These are phyloP conservation scores for Darevskia nairensis DNA, from an alignment of 2,797 vertebrate species.

Conservation along the genomic window DNA sequence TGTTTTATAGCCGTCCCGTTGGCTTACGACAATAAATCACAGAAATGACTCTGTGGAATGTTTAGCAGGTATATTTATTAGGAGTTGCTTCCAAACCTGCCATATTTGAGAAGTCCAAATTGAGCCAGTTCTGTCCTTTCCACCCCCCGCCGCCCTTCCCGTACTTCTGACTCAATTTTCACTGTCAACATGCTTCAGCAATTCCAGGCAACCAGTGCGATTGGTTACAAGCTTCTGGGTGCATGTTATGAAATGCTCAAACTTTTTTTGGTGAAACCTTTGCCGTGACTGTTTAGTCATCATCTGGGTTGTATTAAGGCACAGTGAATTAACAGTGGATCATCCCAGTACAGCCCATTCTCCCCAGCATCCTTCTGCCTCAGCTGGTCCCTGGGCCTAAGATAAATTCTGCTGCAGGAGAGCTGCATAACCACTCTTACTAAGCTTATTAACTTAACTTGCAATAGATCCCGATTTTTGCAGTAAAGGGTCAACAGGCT, in stretches of 20 bases:
- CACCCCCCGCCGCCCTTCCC: background rate
- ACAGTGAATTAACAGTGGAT: background rate
- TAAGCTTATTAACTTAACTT: background rate
- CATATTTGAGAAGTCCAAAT: slow-evolving; percentile 17
- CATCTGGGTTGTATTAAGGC: background rate
- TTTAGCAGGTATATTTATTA: slow-evolving; percentile 40
- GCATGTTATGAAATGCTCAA: background rate
- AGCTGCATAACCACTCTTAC: background rate
- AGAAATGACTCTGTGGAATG: slow-evolving; percentile 23
- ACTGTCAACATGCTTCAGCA: background rate
- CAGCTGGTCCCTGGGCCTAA: background rate
- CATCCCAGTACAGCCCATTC: background rate
- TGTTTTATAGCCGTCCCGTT: slow-evolving; percentile 48
- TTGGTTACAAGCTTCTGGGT: background rate
- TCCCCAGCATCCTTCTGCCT: background rate
- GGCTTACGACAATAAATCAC: slow-evolving; percentile 1
- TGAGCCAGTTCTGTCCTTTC: slow-evolving; percentile 19
- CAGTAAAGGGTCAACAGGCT: background rate
- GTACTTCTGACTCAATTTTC: rapidly evolving
- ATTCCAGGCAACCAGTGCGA: rapidly evolving
- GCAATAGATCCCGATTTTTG: background rate
- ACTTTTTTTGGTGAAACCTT: background rate
- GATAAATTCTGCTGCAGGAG: background rate
- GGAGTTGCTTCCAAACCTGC: slow-evolving; percentile 38
- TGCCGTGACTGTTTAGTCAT: background rate